Conservation (phyloP, 2,888 invertebrate species). For the Heteromurus nitidus region DNA sequence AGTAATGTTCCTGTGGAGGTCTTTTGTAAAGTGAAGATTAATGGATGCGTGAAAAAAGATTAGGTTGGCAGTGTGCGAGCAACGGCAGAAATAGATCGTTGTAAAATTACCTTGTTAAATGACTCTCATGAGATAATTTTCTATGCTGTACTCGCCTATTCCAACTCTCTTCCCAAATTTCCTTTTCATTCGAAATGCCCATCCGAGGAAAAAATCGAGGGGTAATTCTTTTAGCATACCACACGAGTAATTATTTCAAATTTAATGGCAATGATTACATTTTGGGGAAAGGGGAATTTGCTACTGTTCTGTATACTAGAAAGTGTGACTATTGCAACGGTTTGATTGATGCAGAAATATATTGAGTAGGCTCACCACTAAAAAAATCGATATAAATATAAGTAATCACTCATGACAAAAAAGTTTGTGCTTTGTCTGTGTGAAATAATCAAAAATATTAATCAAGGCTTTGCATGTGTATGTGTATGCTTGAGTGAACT, state of each 20-base stretch:
- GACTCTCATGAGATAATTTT: constrained; percentile 48
- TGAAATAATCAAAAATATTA: no score
- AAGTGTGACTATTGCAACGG: no score
- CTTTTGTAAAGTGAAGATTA: constrained; percentile 43
- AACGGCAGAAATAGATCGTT: background rate
- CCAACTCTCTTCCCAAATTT: background rate
- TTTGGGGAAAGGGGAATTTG: constrained; percentile 53
- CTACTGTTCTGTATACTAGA: no score
- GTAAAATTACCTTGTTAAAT: constrained; percentile 21
- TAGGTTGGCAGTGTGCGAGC: constrained; percentile 36
- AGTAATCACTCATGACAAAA: no score
- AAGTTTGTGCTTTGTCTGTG: no score
- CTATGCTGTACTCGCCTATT: background rate
- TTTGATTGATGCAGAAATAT: no score
- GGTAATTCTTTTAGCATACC: constrained; percentile 18
- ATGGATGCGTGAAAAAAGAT: constrained; percentile 56
- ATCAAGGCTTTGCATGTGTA: no score
- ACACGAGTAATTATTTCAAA: constrained; percentile 39
- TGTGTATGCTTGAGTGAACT: no score
- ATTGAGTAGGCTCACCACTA: no score
- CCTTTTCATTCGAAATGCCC: background rate
- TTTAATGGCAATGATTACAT: constrained; percentile 58
- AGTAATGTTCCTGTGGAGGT: no score
- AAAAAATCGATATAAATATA: no score
- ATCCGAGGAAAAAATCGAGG: no score